These are phyloP conservation scores for Tachyglossus aculeatus DNA, from an alignment of 2,797 vertebrate genomes.

Conservation along the genomic window DNA sequence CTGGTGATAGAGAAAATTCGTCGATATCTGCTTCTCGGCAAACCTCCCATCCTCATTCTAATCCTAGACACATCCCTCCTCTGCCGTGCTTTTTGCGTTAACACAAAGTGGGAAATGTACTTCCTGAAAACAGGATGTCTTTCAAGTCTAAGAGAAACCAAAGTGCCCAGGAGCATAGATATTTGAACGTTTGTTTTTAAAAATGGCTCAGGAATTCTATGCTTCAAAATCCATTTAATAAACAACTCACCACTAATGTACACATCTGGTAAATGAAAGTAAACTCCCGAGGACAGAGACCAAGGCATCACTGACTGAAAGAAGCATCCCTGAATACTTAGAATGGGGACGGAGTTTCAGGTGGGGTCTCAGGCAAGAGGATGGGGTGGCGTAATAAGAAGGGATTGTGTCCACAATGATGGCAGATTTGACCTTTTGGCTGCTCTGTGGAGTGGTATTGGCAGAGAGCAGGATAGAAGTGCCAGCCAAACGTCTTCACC, in stretches of 20 bases:
- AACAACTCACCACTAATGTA: no score
- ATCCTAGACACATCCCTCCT: not conserved
- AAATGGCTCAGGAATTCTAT: not conserved
- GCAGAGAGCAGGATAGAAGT: no score
- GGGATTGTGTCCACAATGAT: no score
- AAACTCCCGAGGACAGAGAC: not conserved
- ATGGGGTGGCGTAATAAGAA: not conserved
- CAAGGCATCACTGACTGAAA: not conserved
- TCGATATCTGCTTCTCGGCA: no score
- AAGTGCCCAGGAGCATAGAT: not conserved
- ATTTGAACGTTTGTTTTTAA: conserved; percentile 6
- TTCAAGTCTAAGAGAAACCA: not conserved
- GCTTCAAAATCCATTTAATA: no score
- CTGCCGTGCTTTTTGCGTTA: not conserved
- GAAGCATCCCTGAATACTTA: not conserved
- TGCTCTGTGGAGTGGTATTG: no score
- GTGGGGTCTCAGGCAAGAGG: not conserved
- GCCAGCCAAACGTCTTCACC: conserved; percentile 45
- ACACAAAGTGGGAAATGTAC: not conserved
- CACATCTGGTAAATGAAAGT: no score
- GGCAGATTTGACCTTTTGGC: no score
- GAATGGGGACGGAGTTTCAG: no score
- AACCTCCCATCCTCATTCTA: no score
- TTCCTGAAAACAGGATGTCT: not conserved
- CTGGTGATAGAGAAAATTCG: no score